Conservation (phyloP, 2,113 vertebrate genomes). For the Noctilio leporinus region DNA sequence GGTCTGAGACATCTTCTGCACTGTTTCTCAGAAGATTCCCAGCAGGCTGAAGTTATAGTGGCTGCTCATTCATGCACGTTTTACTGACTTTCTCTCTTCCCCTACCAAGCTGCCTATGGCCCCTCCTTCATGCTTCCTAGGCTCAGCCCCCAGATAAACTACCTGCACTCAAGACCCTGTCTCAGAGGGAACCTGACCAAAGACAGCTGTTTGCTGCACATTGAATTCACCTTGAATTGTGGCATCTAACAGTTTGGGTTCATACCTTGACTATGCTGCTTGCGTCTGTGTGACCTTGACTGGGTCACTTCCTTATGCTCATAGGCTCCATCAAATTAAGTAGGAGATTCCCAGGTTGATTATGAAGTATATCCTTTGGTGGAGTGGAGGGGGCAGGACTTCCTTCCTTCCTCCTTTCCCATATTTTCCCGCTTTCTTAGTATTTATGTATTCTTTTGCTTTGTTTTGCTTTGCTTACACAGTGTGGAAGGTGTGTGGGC, state of each 20-base stretch:
- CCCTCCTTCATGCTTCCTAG: neutral
- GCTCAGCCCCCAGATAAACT: neutral
- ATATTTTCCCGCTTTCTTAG: neutral
- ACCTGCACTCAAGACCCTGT: neutral
- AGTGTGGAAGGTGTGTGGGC: neutral
- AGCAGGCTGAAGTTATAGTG: neutral
- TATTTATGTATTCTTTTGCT: neutral
- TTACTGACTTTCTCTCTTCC: neutral
- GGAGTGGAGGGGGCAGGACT: fast-evolving
- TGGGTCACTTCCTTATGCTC: neutral
- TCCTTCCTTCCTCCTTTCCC: neutral
- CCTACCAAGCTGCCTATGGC: neutral
- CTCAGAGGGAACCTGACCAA: neutral
- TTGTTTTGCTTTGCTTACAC: neutral
- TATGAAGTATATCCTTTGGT: neutral
- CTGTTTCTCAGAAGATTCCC: neutral
- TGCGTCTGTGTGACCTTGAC: neutral
- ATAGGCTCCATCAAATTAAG: neutral
- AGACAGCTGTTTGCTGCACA: neutral
- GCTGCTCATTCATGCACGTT: neutral
- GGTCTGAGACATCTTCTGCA: neutral
- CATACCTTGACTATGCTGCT: neutral
- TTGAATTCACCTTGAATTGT: neutral
- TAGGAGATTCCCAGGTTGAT: neutral
- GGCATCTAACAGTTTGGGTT: neutral